Conservation (phyloP, 2,797 vertebrate genomes). For the Dipus sagitta region DNA sequence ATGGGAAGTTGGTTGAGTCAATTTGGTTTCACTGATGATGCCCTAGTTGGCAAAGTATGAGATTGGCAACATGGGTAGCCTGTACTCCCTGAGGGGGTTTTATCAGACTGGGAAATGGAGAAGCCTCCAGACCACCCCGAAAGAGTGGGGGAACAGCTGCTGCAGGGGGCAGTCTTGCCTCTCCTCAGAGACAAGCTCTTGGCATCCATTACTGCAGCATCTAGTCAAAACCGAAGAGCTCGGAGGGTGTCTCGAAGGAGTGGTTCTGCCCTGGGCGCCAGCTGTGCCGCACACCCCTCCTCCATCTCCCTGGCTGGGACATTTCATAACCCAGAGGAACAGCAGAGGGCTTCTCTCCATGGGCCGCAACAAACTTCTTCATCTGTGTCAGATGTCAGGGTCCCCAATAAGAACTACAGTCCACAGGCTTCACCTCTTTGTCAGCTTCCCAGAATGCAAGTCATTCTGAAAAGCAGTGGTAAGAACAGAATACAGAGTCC, state of each 20-base stretch:
- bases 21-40: background rate
- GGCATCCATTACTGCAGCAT: background rate
- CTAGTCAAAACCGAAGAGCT: background rate
- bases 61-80: background rate
- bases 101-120: background rate
- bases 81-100: background rate
- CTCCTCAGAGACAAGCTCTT: background rate
- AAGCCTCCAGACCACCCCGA: too few species aligned
- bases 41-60: background rate
- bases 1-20: rapidly evolving
- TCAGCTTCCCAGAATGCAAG: background rate
- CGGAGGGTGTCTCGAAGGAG: background rate
- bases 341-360: background rate
- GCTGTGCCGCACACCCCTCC: rapidly evolving
- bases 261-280: rapidly evolving
- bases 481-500: background rate
- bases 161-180: background rate
- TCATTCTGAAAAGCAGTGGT: background rate
- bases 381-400: rapidly evolving
- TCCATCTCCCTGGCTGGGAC: rapidly evolving
- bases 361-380: background rate
- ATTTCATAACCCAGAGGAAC: background rate
- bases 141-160: too few species aligned
- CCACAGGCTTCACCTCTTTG: background rate
- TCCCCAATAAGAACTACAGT: background rate